A percentile compares a stretch with the other conserved stretches of the same genome.
Conservation (phyloP, 2,113 vertebrate species). For the Aphelocoma coerulescens region DNA sequence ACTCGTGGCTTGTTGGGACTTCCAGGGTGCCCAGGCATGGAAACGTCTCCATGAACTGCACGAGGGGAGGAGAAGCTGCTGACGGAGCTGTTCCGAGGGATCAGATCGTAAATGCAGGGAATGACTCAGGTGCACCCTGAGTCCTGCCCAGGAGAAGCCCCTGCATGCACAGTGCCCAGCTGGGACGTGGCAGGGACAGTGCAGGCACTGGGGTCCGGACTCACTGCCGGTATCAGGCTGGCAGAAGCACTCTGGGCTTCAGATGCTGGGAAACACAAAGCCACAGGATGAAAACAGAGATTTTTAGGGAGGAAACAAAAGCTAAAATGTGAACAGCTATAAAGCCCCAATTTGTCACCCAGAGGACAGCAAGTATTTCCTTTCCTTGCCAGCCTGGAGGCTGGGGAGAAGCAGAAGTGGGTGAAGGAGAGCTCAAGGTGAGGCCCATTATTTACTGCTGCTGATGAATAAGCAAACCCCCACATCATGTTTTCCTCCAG, state of each 20-base stretch:
- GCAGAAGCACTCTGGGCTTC: neutral
- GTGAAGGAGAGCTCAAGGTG: constrained; percentile 55
- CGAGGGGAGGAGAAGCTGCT: neutral
- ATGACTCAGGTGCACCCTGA: neutral
- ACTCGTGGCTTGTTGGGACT: neutral
- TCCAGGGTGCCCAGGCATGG: neutral
- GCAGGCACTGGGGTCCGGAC: neutral
- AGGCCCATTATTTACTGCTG: constrained; percentile 3
- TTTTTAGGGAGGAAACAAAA: constrained; percentile 1
- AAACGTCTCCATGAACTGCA: neutral
- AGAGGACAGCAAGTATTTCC: neutral
- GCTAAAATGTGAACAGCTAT: neutral
- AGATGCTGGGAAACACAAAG: neutral
- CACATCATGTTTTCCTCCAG: neutral
- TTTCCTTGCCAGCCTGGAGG: neutral
- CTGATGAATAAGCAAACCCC: neutral
- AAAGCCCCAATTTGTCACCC: neutral
- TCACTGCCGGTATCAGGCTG: neutral
- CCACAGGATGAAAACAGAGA: neutral
- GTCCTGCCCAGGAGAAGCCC: neutral
- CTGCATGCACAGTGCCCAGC: neutral
- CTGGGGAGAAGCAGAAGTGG: neutral
- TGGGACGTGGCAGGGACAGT: neutral
- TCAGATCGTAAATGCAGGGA: neutral
- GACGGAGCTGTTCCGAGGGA: neutral